Evolutionary conservation across 2,888 invertebrate species (phyloP), one percentile per base, ranked within the genome.

Genomic region (Agrochola lota): DNA sequence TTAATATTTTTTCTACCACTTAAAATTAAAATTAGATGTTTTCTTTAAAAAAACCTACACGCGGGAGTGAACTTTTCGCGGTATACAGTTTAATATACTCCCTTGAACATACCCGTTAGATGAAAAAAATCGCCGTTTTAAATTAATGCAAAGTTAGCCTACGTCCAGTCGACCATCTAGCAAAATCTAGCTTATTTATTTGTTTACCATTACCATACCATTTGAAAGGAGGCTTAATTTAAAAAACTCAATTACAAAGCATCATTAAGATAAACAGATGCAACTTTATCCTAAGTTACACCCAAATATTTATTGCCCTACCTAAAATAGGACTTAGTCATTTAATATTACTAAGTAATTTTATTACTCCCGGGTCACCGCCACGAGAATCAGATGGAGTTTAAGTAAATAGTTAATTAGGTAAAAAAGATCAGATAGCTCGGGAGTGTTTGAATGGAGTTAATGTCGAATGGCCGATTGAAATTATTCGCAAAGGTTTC

Each of bases 361-460:
- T 80, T 83, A 80, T 80, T 71, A 77, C 60, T 64, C 5, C 8
- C 2, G 49, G 49, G 71, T 78, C 68, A 87, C 81, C 78, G 78
- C 74, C 62, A 55, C 23, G 26, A 11, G 7, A 30, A n/a, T 26
- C 55, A 68, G 40, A 78, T 55, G 20, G 83, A 75, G 46, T 74
- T 74, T 46, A 85, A 71, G 84, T 76, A 72, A 80, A 84, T 76
- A 80, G 85, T 78, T 89, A 89, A 88, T 88, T 88, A 88, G 87
- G 77, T 87, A 80, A 87, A 80, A 87, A 89, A 89, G 79, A 89
- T 87, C 87, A 82, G 87, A 89, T 89, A 85, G 57, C 70, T n/a
- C 0, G n/a, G 63, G 74, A 71, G 73, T 77, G 80, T 83, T 87
- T 75, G 68, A 85, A 87, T 78, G 49, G 60, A 75, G 62, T 74